Evolutionary conservation across 2,797 vertebrate genomes (phyloP), one percentile per base, ranked within the genome.

Genomic region (Enteromius treurensis): DNA sequence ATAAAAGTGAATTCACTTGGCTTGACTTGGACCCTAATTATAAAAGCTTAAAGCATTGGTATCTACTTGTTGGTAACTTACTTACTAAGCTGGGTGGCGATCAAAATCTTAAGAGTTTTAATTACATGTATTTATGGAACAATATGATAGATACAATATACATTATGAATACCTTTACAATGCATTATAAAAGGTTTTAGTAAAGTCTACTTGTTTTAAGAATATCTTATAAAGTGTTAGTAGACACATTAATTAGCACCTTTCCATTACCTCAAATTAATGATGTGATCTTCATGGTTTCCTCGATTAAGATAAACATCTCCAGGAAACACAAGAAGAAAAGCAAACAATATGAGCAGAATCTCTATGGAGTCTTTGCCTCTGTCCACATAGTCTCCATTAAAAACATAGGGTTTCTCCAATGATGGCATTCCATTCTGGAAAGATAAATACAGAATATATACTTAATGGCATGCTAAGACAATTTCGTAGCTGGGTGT

Each of bases 231-330:
- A 73, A 23, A 13, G 17, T 40, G 34, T 23, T 23, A 23, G 26
- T 34, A 42, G 47, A 71, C n/a, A 26, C 13, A 62, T 23, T n/a
- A 3, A 47, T 55, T 3, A 29, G 55, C 23, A 80, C 17, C 45
- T 34, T 29, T 64, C 4, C 49, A 69, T 79, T 71, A 98, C 97
- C 96, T 96, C 89, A 98, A 90, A 86, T 99, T 99, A 87, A 99
- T 95, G 47, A 98, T 95, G 21, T 97, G 95, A 91, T 99, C 97
- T 90, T 99, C 98, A 0, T 99, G 97, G 90, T 99, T 99, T 85
- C 98, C 97, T 1, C 97, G 93, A 91, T 99, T 99, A 45, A 99
- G 94, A 86, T 97, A 94, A 87, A 99, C 94, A 40, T 96, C 95
- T 53, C 95, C 95, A 0, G 97, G 98, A 76, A 97, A 99, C 86